A percentile compares a stretch with the other conserved stretches of the same genome.
phyloP scores from a whole-genome alignment of 92 coral and sea anemone species.

The Scolanthus callimorphus region DNA sequence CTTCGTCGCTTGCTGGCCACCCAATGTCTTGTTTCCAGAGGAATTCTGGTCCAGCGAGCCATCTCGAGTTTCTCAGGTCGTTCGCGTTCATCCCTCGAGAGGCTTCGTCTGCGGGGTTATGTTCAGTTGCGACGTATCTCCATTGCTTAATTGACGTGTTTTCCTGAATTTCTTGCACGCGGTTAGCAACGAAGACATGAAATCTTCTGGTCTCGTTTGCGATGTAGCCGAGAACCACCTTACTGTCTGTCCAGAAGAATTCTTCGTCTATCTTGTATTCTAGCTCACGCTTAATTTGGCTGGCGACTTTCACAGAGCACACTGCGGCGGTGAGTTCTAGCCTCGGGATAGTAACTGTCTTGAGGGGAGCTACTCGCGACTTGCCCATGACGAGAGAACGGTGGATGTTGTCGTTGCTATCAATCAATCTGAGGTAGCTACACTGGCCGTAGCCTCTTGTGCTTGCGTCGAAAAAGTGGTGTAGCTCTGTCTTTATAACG shows the following conservation, averaged over 20 bases:
- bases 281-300: conserved; percentile 8
- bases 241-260: conserved; percentile 41
- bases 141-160: no score
- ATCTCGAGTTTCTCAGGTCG: no score
- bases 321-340: conserved; percentile 43
- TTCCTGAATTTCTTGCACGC: no score
- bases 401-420: conserved; percentile 23
- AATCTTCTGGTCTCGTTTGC: no score
- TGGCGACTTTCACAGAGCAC: conserved; percentile 24
- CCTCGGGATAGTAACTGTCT: conserved; percentile 29
- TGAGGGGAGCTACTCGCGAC: conserved; percentile 31
- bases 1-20: no score
- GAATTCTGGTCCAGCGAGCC: no score
- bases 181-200: no score
- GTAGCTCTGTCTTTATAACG: conserved; percentile 19
- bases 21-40: no score
- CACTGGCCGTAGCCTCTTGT: conserved; percentile 48
- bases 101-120: no score
- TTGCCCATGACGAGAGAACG: conserved; percentile 39
- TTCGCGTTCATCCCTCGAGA: no score
- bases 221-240: conserved; percentile 44
- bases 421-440: conserved; percentile 26
- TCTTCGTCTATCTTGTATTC: conserved; percentile 16
- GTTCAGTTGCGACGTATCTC: no score
- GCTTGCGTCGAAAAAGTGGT: conserved; percentile 44